Base-by-base conservation (phyloP, 1,140 invertebrate species). In the Lordiphosa stackelbergi region DNA sequence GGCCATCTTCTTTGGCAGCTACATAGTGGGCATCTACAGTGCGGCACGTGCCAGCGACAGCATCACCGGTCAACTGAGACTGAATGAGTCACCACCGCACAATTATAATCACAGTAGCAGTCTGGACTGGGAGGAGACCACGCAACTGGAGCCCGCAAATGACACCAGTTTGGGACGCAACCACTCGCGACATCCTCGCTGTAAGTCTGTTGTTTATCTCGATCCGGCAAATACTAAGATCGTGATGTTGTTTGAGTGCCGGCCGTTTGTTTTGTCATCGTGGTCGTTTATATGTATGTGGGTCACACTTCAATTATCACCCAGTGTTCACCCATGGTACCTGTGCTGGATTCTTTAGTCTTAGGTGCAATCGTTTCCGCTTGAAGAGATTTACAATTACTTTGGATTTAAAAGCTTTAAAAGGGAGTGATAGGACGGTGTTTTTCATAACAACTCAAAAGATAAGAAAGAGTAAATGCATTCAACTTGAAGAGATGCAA, bases 301-400 rank as follows among this genome's bases (percentile, higher is more conserved):
- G 77, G 77, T 83, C 77, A 84, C 59, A 57, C 63, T 55, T 84
- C 78, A 83, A 83, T 83, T 83, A 83, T 83, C 77, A 83, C 77
- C 73, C 77, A 69, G 38, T 59, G 66, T 31, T 31, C 28, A 31
- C 28, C 48, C 34, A 49, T 69, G 62, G 56, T 63, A 62, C 43
- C 60, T 48, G 65, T 73, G 69, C 65, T 59, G 71, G 72, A 71
- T 73, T 81, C 75, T 75, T 68, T 81, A 79, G 74, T 81, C 71
- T 79, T 75, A 71, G 65, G 36, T 57, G 69, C 40, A 34, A 43
- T 57, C 45, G 66, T 49, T 69, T 24, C 13, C 31, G 37, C 41
- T 45, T 51, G 58, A 41, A 36, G 54, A 60, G 41, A 12, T 46
- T 49, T 54, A 28, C 56, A 54, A 51, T 61, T 66, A 49, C 59